phyloP scores from a whole-genome alignment of 2,113 vertebrate species.

The Phocoena phocoena region DNA sequence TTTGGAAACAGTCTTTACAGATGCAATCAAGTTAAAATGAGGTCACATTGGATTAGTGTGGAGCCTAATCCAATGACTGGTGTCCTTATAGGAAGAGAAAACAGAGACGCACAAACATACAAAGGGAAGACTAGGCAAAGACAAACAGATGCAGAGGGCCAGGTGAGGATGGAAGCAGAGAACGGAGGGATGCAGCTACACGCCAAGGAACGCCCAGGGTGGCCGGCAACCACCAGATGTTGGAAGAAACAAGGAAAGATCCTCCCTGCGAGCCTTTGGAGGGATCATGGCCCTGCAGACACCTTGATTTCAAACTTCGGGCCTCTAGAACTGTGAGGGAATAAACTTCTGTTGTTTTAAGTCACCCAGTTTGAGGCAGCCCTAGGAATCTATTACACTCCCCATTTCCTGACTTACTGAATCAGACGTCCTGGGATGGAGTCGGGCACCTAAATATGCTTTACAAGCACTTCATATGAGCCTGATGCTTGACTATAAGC shows the following conservation, averaged over 20 bases:
- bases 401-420: neutral
- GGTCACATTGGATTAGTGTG: neutral
- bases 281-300: neutral
- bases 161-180: neutral
- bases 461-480: neutral
- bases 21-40: neutral
- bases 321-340: neutral
- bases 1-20: neutral
- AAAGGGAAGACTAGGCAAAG: neutral
- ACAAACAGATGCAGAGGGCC: neutral
- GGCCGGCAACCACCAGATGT: neutral
- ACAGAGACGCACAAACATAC: neutral
- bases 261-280: neutral
- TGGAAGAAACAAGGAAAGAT: neutral
- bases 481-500: neutral
- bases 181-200: neutral
- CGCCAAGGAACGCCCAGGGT: rapidly evolving
- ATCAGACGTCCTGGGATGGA: neutral
- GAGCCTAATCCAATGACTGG: neutral
- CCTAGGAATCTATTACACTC: neutral
- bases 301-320: neutral
- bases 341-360: neutral
- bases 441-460: neutral
- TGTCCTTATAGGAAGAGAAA: neutral
- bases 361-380: neutral